Conservation (phyloP, 2,113 vertebrate species). For the Podiceps cristatus region DNA sequence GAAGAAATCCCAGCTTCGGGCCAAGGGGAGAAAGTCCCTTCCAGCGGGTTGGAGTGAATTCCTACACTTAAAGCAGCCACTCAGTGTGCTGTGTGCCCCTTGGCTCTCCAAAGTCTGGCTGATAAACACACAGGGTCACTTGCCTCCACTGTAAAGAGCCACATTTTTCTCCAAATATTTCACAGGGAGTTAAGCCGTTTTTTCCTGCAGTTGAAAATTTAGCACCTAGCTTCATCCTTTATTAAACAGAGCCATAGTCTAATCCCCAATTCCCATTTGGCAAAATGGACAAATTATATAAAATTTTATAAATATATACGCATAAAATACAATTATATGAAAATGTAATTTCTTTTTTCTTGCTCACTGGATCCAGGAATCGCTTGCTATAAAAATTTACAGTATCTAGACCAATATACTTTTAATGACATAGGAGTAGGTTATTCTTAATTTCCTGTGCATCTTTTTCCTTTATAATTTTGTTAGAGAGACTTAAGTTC, state of each 20-base stretch:
- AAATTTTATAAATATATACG: background rate
- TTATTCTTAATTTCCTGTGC: background rate
- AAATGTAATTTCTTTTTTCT: background rate
- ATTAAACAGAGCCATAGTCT: background rate
- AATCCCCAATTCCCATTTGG: background rate
- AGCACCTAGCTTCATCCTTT: background rate
- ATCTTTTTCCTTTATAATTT: background rate
- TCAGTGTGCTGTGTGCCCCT: background rate
- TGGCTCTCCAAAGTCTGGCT: background rate
- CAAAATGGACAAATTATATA: background rate
- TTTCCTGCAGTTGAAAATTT: background rate
- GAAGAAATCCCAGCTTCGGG: background rate
- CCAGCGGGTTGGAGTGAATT: background rate
- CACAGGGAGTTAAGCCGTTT: background rate
- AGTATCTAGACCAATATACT: background rate
- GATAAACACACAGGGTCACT: fast-evolving
- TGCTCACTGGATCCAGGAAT: background rate
- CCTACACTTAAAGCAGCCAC: background rate
- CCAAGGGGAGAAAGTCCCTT: background rate
- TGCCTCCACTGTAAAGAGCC: background rate
- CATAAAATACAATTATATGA: background rate
- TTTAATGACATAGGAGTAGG: background rate
- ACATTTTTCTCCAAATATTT: background rate
- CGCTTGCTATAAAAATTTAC: background rate
- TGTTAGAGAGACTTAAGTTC: background rate